Evolutionary conservation across 2,113 vertebrate species (phyloP), one percentile per base, ranked within the genome.

Genomic region (Leucopsar rothschildi): DNA sequence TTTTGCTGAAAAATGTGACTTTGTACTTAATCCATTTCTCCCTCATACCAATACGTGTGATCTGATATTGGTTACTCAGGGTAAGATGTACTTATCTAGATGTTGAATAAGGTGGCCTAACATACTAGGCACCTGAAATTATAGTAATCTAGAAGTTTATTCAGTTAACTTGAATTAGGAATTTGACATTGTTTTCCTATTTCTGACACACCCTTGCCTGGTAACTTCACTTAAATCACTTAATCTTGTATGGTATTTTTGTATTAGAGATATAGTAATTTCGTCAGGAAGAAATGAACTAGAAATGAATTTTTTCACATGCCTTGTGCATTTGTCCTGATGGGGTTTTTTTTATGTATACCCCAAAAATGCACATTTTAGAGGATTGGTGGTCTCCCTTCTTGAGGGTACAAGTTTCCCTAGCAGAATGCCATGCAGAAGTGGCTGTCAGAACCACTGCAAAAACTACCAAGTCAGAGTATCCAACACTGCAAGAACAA

Each of bases 331-430:
- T 63, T 75, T 61, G 3, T 70, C 33, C 47, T 44, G 7, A 10
- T 24, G 12, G 2, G 8, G 0, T 0, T 35, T 92, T 70, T 72
- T 61, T 1, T 29, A 17, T 16, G 1, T 35, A 25, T 66, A 55
- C 1, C 10, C 10, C 17, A 55, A 76, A 76, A 75, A 22, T 6
- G 3, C 77, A 23, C 12, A 21, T 45, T 52, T 90, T n/a, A 77
- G 59, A 45, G 29, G 25, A 44, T 57, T 5, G 25, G 10, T 50
- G 18, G 4, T 49, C 20, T 69, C 24, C 13, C 20, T 69, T 40
- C 52, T 21, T 24, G 37, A 63, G 33, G 27, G 23, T 15, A 33
- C 9, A 20, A 27, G 14, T 47, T 44, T 39, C 13, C 29, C 57
- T 10, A 10, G 37, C 17, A 72, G 64, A 83, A 52, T 24, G 23